phyloP scores from a whole-genome alignment of 1,140 invertebrate species.

The Monomorium pharaonis region DNA sequence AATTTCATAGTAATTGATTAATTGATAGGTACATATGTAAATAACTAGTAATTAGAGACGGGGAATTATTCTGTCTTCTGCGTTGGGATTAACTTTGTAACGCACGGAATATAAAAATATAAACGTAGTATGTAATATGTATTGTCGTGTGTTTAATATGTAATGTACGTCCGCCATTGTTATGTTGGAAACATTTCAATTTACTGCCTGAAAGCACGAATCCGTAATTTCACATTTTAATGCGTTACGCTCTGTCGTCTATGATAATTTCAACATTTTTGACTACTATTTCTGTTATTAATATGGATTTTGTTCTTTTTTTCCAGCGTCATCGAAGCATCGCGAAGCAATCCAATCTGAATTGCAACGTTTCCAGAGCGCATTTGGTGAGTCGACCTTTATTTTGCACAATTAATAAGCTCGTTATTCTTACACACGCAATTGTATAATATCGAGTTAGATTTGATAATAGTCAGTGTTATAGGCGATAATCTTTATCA shows the following conservation, averaged over 20 bases:
- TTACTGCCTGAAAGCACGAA: slow-evolving; percentile 31
- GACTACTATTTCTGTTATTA: neutral
- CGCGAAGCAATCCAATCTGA: slow-evolving; percentile 14
- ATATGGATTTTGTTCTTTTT: neutral
- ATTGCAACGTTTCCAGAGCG: slow-evolving; percentile 22
- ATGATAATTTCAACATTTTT: slow-evolving; percentile 17
- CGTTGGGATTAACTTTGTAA: neutral
- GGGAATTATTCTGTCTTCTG: neutral
- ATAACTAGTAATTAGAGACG: neutral
- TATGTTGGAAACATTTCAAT: slow-evolving; percentile 36
- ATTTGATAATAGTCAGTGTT: neutral
- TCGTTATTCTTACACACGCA: neutral
- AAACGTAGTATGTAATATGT: slow-evolving; percentile 12
- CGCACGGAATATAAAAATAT: neutral
- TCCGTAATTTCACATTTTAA: slow-evolving; percentile 50
- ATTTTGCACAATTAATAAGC: slow-evolving; percentile 29
- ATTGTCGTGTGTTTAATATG: slow-evolving; percentile 8
- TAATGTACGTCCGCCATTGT: slow-evolving; percentile 16
- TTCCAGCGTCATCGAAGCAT: slow-evolving; percentile 27
- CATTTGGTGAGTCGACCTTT: slow-evolving; percentile 40
- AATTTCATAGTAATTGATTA: slow-evolving; percentile 6
- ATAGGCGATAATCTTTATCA: neutral
- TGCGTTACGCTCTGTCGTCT: neutral
- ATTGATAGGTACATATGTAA: neutral
- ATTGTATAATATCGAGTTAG: neutral